Evolutionary conservation across 2,888 invertebrate genomes (phyloP).

Genomic region (Phaonia tiefii): DNA sequence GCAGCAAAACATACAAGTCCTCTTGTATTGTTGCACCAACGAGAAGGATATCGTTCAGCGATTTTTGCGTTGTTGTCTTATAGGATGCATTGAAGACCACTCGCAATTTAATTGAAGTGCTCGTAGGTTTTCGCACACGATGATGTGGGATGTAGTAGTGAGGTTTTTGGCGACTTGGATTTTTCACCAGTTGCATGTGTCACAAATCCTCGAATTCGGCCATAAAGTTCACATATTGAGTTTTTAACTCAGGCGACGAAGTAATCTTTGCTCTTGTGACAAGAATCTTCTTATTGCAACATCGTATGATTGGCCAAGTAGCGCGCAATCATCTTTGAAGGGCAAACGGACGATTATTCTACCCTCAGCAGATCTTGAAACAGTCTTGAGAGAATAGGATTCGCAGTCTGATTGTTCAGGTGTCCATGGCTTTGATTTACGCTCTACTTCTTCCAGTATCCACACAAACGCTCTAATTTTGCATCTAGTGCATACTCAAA

Average conservation of each 20-base stretch:
- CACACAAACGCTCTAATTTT: constrained; percentile 44
- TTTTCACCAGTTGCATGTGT: no score
- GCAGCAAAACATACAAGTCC: constrained; percentile 43
- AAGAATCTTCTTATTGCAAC: constrained; percentile 42
- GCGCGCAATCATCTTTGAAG: constrained; percentile 33
- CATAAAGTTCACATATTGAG: no score
- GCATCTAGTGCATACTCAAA: constrained; percentile 33
- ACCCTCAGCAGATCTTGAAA: constrained; percentile 36
- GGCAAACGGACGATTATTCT: constrained; percentile 56
- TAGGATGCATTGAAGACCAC: constrained; percentile 57
- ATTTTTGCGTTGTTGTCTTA: constrained; percentile 49
- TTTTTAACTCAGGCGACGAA: constrained; percentile 29
- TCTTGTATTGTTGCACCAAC: constrained; percentile 62
- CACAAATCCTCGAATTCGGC: no score
- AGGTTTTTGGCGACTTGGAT: no score
- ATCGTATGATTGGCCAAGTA: constrained; percentile 37
- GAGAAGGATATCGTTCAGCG: constrained; percentile 61
- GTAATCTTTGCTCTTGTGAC: constrained; percentile 31
- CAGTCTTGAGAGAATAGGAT: constrained; percentile 24
- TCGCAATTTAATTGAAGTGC: constrained; percentile 46
- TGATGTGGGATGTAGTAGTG: no score
- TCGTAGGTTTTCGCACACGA: constrained; percentile 37
- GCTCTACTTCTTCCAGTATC: constrained; percentile 31
- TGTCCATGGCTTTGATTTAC: not conserved
- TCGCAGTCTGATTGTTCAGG: constrained; percentile 51